phyloP scores from a whole-genome alignment of 2,888 invertebrate species.

The Drosophila mercatorum region DNA sequence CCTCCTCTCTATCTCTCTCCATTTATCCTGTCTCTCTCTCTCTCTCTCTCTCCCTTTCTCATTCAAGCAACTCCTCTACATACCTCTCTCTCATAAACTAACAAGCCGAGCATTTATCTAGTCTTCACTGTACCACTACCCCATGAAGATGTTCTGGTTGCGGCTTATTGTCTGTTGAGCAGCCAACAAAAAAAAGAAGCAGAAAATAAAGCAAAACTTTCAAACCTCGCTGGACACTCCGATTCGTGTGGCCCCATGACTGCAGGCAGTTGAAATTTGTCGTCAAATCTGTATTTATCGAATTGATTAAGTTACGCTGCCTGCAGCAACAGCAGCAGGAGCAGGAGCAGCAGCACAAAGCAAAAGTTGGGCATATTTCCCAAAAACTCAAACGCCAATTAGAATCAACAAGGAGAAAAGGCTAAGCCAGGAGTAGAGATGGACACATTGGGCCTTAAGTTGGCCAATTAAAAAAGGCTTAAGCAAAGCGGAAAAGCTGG shows the following conservation, averaged over 20 bases:
- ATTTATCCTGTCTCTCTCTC: too few species aligned
- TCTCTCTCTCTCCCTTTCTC: neutral
- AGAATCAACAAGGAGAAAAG: neutral
- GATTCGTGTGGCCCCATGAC: constrained; percentile 23
- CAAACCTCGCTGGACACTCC: neutral
- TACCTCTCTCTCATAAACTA: neutral
- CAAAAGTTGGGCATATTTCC: constrained; percentile 2
- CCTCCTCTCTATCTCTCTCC: neutral
- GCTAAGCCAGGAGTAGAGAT: neutral
- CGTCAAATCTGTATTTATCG: constrained; percentile 34
- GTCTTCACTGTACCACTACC: neutral
- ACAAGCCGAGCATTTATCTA: neutral
- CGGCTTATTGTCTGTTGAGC: constrained; percentile 6
- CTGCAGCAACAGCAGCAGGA: constrained; percentile 1
- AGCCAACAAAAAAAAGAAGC: constrained; percentile 25
- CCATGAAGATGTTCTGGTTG: neutral
- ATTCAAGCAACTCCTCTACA: too few species aligned
- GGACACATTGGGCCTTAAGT: neutral
- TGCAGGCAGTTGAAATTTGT: constrained; percentile 34
- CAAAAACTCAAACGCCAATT: neutral
- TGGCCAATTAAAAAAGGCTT: neutral
- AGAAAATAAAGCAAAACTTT: constrained; percentile 1
- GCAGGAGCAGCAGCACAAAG: neutral
- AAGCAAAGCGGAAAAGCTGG: neutral
- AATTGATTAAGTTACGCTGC: constrained; percentile 41